These are phyloP conservation scores for Artemia sinica DNA, from an alignment of 2,888 invertebrate genomes.

Conservation along the genomic window DNA sequence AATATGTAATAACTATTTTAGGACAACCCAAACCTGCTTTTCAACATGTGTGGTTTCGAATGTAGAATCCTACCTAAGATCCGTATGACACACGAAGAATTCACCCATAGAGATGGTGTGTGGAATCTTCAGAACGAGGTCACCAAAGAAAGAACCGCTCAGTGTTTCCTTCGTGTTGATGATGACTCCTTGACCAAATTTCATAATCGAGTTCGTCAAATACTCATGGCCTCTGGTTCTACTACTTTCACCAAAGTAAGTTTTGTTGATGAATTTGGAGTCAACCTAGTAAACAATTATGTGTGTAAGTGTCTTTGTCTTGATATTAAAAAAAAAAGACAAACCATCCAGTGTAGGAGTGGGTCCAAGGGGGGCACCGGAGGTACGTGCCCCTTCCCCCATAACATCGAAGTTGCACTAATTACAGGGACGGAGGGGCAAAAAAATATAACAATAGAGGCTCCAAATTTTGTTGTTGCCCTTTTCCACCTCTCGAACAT, in stretches of 20 bases:
- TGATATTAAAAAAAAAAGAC: too few relatives aligned
- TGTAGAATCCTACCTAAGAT: slow-evolving; percentile 95
- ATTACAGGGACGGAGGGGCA: too few relatives aligned
- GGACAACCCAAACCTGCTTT: slow-evolving; percentile 94
- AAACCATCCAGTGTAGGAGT: too few relatives aligned
- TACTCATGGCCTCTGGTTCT: slow-evolving; percentile 98
- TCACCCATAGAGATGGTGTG: slow-evolving; percentile 90
- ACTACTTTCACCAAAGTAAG: slow-evolving; percentile 89
- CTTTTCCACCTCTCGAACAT: too few relatives aligned
- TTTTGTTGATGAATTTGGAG: not conserved
- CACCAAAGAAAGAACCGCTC: slow-evolving; percentile 95
- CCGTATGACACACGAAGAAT: slow-evolving; percentile 81
- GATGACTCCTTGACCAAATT: slow-evolving; percentile 93
- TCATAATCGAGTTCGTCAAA: slow-evolving; percentile 96
- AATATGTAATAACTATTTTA: slow-evolving; percentile 15
- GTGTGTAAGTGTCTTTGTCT: too few relatives aligned
- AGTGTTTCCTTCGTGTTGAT: slow-evolving; percentile 94
- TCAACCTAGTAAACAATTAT: too few relatives aligned
- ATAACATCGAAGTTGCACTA: too few relatives aligned
- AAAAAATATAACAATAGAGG: too few relatives aligned
- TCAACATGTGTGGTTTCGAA: slow-evolving; percentile 99
- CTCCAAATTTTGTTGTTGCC: too few relatives aligned
- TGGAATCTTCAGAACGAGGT: slow-evolving; percentile 99
- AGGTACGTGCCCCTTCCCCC: too few relatives aligned
- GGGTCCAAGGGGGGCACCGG: too few relatives aligned